A percentile compares a stretch with the other conserved stretches of the same genome.
These are phyloP conservation scores for Heliothis subflexa DNA, from an alignment of 1,140 invertebrate genomes.

Conservation along the genomic window DNA sequence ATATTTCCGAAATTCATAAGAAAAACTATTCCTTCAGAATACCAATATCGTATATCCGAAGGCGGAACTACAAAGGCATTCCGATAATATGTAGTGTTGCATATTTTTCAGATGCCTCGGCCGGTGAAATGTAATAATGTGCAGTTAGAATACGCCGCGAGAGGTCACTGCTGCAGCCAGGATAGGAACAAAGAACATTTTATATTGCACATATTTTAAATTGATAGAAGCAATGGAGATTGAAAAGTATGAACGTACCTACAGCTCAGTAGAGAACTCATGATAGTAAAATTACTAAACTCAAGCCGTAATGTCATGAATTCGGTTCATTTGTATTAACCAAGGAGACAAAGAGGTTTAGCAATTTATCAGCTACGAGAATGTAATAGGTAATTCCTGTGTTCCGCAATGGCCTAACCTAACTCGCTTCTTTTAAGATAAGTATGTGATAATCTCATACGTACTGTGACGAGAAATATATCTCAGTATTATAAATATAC, in stretches of 20 bases:
- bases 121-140: slow-evolving; percentile 72
- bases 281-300: no score
- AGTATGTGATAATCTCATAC: no score
- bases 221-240: slow-evolving; percentile 17
- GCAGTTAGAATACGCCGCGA: slow-evolving; percentile 18
- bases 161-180: slow-evolving; percentile 18
- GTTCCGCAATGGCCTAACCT: no score
- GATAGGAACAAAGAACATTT: neutral
- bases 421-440: no score
- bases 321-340: no score
- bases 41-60: slow-evolving; percentile 14
- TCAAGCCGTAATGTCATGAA: no score
- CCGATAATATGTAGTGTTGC: slow-evolving; percentile 44
- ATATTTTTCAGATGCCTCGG: slow-evolving; percentile 66
- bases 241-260: neutral
- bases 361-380: no score
- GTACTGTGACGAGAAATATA: neutral
- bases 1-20: neutral
- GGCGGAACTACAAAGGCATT: slow-evolving; percentile 4
- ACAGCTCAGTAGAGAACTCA: no score
- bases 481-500: neutral
- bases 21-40: neutral
- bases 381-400: no score
- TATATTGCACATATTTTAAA: slow-evolving; percentile 29
- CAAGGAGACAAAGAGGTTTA: no score